Percentiles rank a stretch among this genome's conserved stretches.
Evolutionary conservation across 2,888 invertebrate genomes (phyloP).

Genomic region (Sabellastarte sp.): DNA sequence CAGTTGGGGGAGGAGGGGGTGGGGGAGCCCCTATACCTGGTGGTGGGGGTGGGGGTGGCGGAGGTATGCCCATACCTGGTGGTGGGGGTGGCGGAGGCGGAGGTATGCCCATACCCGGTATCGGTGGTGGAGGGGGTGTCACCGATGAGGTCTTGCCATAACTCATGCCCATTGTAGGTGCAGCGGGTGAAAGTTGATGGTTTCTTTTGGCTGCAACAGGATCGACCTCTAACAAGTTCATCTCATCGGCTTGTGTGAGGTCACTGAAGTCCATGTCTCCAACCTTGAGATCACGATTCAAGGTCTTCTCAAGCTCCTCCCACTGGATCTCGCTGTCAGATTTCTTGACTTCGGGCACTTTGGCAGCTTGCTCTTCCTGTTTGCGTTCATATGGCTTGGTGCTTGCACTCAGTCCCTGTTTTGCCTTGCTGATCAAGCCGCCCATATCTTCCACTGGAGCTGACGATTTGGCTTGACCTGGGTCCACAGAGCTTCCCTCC

Average conservation of each 20-base stretch:
- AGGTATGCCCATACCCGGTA: conserved; percentile 9
- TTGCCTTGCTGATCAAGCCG: conserved; percentile 88
- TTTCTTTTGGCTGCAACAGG: too few species aligned
- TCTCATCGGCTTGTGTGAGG: conserved; percentile 83
- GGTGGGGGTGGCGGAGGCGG: conserved; percentile 32
- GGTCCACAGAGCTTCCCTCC: too few species aligned
- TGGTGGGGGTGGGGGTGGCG: conserved; percentile 41
- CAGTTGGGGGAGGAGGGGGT: conserved; percentile 22
- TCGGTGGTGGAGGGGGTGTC: too few species aligned
- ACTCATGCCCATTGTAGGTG: too few species aligned
- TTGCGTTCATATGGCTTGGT: conserved; percentile 65
- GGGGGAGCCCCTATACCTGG: conserved; percentile 31
- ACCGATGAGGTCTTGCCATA: too few species aligned
- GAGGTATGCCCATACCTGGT: conserved; percentile 36
- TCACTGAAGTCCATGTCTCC: conserved; percentile 98
- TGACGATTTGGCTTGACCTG: too few species aligned
- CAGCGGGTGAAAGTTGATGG: too few species aligned
- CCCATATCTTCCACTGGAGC: too few species aligned
- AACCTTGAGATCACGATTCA: conserved; percentile 61
- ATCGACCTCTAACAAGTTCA: conserved; percentile 65
- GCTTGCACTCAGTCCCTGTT: conserved; percentile 84
- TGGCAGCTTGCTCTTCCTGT: neutral
- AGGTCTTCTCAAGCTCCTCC: conserved; percentile 72
- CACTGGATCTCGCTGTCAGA: conserved; percentile 75
- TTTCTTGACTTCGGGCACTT: conserved; percentile 5